These are phyloP conservation scores for Himalopsyche anomala DNA, from an alignment of 2,888 invertebrate genomes.

Conservation along the genomic window DNA sequence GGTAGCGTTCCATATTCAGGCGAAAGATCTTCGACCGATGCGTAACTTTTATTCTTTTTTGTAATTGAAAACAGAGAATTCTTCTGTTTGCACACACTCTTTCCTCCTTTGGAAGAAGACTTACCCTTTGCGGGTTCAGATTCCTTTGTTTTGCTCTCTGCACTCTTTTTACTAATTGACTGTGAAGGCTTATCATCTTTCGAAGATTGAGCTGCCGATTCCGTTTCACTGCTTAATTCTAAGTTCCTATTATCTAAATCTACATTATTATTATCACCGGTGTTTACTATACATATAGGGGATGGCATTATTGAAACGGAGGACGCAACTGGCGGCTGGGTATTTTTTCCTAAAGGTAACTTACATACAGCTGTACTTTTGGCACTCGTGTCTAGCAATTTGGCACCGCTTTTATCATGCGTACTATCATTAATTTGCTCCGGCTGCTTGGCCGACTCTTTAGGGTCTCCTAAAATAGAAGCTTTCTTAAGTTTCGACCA, in stretches of 20 bases:
- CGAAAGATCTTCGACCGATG: conserved; percentile 90
- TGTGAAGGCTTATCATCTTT: conserved; percentile 58
- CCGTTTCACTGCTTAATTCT: conserved; percentile 56
- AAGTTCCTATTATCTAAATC: conserved; percentile 64
- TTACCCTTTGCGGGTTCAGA: conserved; percentile 6
- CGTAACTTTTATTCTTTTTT: conserved; percentile 80
- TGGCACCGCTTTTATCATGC: conserved; percentile 60
- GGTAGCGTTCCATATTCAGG: conserved; percentile 92
- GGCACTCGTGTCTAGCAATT: conserved; percentile 59
- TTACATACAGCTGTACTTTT: conserved; percentile 64
- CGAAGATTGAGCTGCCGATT: conserved; percentile 44
- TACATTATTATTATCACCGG: conserved; percentile 65
- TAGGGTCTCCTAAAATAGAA: conserved; percentile 76
- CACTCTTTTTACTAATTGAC: conserved; percentile 62
- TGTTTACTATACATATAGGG: conserved; percentile 58
- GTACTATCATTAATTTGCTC: conserved; percentile 57
- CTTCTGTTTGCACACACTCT: conserved; percentile 48
- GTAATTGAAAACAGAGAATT: conserved; percentile 66
- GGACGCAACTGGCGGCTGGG: conserved; percentile 51
- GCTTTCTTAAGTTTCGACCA: conserved; percentile 90
- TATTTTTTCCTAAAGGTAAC: conserved; percentile 61
- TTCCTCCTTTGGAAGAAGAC: conserved; percentile 47
- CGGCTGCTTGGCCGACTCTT: conserved; percentile 50
- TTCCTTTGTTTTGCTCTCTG: conserved; percentile 43
- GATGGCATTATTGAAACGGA: conserved; percentile 56